These are phyloP conservation scores for Adrianichthys oophorus DNA, from an alignment of 2,797 vertebrate species.

Conservation along the genomic window DNA sequence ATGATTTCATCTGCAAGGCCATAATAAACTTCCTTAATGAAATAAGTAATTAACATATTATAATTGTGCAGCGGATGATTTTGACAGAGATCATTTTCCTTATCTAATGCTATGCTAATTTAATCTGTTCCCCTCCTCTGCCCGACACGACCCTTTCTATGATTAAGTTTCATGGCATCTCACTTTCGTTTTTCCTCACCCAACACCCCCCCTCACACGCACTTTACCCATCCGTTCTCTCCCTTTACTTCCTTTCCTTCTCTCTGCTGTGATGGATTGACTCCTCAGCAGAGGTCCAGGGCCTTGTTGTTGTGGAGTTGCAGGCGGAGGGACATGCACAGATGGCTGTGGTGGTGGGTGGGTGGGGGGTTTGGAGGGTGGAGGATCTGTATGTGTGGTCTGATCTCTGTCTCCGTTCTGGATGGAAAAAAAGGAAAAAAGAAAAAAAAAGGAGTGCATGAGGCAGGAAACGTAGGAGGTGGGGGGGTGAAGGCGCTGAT, in stretches of 20 bases:
- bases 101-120: slow-evolving; percentile 99
- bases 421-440: slow-evolving; percentile 51
- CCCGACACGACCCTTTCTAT: slow-evolving; percentile 96
- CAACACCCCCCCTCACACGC: not conserved
- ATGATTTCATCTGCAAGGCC: slow-evolving; percentile 94
- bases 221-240: slow-evolving; percentile 18
- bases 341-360: slow-evolving; percentile 59
- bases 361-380: slow-evolving; percentile 58
- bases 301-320: slow-evolving; percentile 76
- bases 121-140: slow-evolving; percentile 98
- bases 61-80: slow-evolving; percentile 99
- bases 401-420: slow-evolving; percentile 36
- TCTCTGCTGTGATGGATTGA: slow-evolving; percentile 84
- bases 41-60: slow-evolving; percentile 99
- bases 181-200: slow-evolving; percentile 73
- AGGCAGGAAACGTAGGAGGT: slow-evolving; percentile 68
- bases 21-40: slow-evolving; percentile 99
- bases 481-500: slow-evolving; percentile 63
- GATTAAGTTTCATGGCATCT: slow-evolving; percentile 97
- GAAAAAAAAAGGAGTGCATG: slow-evolving; percentile 46
- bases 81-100: slow-evolving; percentile 99
- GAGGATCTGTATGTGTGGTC: slow-evolving; percentile 73
- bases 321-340: slow-evolving; percentile 64
- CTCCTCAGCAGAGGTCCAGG: slow-evolving; percentile 82
- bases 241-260: slow-evolving; percentile 39